These are phyloP conservation scores for Drosophila biarmipes DNA, from an alignment of 1,140 invertebrate genomes.

Conservation along the genomic window DNA sequence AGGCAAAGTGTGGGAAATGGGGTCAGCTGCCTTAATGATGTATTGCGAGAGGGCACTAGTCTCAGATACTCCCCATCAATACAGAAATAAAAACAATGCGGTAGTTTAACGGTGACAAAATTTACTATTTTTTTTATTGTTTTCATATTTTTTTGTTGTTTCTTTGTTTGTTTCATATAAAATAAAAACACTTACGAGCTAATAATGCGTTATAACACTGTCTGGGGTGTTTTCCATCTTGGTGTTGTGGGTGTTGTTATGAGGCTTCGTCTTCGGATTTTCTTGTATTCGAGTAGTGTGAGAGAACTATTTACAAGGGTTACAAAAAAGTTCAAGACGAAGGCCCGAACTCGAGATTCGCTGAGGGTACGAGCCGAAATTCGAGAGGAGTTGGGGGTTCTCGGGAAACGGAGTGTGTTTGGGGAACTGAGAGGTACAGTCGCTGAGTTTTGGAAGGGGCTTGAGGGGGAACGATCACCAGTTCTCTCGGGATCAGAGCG, in stretches of 20 bases:
- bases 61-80: not conserved
- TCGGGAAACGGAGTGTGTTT: slow-evolving; percentile 16
- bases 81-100: slow-evolving; percentile 17
- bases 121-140: slow-evolving; percentile 85
- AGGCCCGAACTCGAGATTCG: slow-evolving; percentile 34
- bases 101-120: slow-evolving; percentile 84
- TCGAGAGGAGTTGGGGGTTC: slow-evolving; percentile 7
- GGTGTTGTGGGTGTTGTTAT: slow-evolving; percentile 25
- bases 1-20: slow-evolving; percentile 7
- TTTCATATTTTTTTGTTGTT: slow-evolving; percentile 84
- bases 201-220: slow-evolving; percentile 84
- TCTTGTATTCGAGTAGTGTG: slow-evolving; percentile 49
- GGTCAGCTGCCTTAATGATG: slow-evolving; percentile 3
- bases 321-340: slow-evolving; percentile 28
- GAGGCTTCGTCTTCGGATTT: slow-evolving; percentile 29
- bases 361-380: slow-evolving; percentile 32
- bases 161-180: slow-evolving; percentile 85
- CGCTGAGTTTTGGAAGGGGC: slow-evolving; percentile 55
- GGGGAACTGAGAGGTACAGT: slow-evolving; percentile 53
- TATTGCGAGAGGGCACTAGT: no score
- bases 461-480: slow-evolving; percentile 30
- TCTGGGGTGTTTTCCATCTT: slow-evolving; percentile 56
- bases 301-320: slow-evolving; percentile 79
- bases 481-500: slow-evolving; percentile 11
- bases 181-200: slow-evolving; percentile 84